Evolutionary conservation across 2,113 vertebrate species (phyloP), one percentile per base, ranked within the genome.

Genomic region (Struthidea cinerea): DNA sequence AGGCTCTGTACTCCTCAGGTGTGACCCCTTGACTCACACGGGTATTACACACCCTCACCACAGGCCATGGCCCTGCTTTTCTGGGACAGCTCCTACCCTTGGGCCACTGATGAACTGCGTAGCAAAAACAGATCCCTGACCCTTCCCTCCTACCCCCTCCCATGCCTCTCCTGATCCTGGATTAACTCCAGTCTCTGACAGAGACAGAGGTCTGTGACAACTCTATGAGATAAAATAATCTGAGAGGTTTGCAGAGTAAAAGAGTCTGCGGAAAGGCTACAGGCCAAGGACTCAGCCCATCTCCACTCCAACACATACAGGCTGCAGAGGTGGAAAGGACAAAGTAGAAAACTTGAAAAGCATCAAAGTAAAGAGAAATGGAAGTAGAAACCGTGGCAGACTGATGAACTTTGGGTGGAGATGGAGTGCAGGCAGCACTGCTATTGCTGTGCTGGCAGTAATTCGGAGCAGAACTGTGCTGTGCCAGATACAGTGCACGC

Each of bases 41-140:
- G 28, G 7, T 52, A 11, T 67, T 84, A 50, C 55, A 87, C n/a
- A 81, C 37, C 32, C 50, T 65, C 12, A 2, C 12, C 87, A 44
- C 50, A 77, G 77, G 37, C 46, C 73, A 65, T 4, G 3, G 39
- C 20, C 2, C 0, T 70, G 39, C 35, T 82, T 32, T 79, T 50
- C 47, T 68, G 39, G 52, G 53, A 44, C 28, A 55, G 14, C 60
- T 82, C 56, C 39, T 26, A 13, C 33, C 11, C 17, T 44, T 41
- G 28, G 47, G 56, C 73, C 56, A 27, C 1, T n/a, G 69, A 53
- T 20, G n/a, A 74, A 9, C 65, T 61, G 50, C 0, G 0, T 3
- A 37, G 70, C 47, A 85, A 61, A 87, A 82, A 0, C 28, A 87
- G 55, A 46, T 20, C 37, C n/a, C 69, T 41, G 32, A 46, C 23